These are phyloP conservation scores for Orchesella cincta DNA, from an alignment of 1,140 invertebrate genomes.

Conservation along the genomic window DNA sequence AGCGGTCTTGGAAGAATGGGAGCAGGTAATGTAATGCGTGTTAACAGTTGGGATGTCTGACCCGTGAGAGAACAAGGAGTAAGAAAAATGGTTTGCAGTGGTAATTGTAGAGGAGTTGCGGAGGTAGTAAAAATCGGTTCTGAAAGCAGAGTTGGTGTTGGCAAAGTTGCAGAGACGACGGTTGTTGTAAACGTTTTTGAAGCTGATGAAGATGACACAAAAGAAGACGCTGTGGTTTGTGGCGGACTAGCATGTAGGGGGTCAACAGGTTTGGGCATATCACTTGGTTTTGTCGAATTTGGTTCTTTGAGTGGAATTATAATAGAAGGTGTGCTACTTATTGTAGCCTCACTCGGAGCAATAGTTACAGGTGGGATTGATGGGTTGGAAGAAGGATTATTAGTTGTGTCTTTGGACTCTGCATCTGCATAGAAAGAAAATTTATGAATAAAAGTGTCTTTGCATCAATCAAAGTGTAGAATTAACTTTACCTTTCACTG, in stretches of 20 bases:
- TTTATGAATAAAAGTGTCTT: too few species aligned
- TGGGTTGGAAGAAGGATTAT: neutral
- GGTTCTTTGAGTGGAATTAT: slow-evolving; percentile 5
- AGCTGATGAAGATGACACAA: neutral
- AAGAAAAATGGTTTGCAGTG: slow-evolving; percentile 2
- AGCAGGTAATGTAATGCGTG: neutral
- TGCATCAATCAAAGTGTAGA: neutral
- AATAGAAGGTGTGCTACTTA: neutral
- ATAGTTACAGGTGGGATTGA: neutral
- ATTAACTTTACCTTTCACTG: slow-evolving; percentile 1
- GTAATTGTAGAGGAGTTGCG: neutral
- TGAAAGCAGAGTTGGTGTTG: neutral
- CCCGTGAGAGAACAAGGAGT: neutral
- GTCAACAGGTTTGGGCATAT: neutral
- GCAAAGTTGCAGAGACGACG: neutral
- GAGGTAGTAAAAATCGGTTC: slow-evolving; percentile 7
- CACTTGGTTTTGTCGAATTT: neutral
- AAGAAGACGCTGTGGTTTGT: neutral
- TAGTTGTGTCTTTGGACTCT: too few species aligned
- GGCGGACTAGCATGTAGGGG: neutral
- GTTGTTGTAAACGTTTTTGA: neutral
- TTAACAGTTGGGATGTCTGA: neutral
- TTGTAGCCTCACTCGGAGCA: neutral
- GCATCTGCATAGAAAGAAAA: too few species aligned
- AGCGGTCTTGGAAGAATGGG: neutral